Percentiles rank a stretch among this genome's conserved stretches.
Conservation (phyloP, 2,888 invertebrate genomes). For the Sinodicranocentrus sp. region DNA sequence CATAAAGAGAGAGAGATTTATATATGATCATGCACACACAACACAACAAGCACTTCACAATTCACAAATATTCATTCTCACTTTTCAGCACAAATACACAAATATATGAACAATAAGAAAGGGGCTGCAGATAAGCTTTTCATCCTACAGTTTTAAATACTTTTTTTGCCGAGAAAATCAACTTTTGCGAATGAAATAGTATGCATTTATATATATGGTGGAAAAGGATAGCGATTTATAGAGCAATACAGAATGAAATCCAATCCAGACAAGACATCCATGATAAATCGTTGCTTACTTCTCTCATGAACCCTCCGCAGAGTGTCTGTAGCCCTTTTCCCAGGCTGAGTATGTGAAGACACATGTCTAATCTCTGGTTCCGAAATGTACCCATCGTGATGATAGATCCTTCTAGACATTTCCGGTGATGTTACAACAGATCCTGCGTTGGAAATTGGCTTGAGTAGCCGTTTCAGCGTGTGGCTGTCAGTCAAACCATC, state of each 20-base stretch:
- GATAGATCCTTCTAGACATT: constrained; percentile 88
- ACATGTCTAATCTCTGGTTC: constrained; percentile 77
- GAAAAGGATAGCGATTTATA: neutral
- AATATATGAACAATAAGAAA: constrained; percentile 25
- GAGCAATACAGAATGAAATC: neutral
- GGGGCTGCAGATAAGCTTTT: constrained; percentile 61
- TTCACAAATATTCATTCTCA: constrained; percentile 48
- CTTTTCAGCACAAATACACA: constrained; percentile 5
- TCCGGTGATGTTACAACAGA: constrained; percentile 89
- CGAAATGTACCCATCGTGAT: constrained; percentile 77
- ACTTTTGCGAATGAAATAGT: neutral
- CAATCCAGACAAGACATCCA: neutral
- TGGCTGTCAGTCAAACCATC: constrained; percentile 84
- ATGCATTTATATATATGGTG: no score
- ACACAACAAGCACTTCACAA: constrained; percentile 50
- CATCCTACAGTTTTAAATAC: neutral
- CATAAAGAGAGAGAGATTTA: neutral
- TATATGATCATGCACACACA: constrained; percentile 43
- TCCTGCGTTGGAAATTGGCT: constrained; percentile 87
- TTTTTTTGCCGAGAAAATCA: neutral
- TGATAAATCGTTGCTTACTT: constrained; percentile 67
- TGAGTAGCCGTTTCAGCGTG: constrained; percentile 95
- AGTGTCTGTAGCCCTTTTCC: constrained; percentile 78
- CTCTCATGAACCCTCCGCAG: constrained; percentile 75
- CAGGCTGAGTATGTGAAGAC: constrained; percentile 84